Percentiles rank a stretch among this genome's conserved stretches.
Conservation (phyloP, 1,140 invertebrate species). For the Cardiocondyla obscurior region DNA sequence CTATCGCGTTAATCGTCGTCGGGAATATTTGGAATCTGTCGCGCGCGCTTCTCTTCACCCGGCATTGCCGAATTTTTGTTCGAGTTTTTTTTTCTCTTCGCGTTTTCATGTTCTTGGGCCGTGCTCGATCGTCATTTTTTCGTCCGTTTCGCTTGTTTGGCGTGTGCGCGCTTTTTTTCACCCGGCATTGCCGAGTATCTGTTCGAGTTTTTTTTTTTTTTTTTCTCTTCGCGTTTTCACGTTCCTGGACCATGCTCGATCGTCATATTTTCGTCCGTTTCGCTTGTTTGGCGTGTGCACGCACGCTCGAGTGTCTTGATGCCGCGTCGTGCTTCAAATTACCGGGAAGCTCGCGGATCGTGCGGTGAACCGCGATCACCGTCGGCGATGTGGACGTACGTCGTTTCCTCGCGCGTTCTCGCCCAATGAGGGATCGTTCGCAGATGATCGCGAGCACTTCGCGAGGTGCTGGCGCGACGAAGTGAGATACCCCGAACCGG, state of each 20-base stretch:
- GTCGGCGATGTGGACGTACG: constrained; percentile 1
- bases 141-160: too few species aligned
- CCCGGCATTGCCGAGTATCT: constrained; percentile 2
- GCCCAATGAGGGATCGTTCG: constrained; percentile 11
- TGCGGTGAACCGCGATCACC: constrained; percentile 24
- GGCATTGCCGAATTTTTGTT: too few species aligned
- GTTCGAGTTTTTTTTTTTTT: too few species aligned
- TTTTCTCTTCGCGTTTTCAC: neutral
- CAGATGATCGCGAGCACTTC: neutral
- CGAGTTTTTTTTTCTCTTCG: too few species aligned
- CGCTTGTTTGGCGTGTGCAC: neutral
- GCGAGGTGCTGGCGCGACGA: constrained; percentile 15
- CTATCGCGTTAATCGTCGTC: constrained; percentile 72
- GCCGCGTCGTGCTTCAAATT: constrained; percentile 37
- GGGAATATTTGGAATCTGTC: constrained; percentile 6
- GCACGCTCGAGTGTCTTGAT: constrained; percentile 30
- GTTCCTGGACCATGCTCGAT: too few species aligned
- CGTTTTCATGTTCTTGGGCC: too few species aligned
- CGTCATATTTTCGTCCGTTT: neutral
- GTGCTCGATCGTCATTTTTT: too few species aligned
- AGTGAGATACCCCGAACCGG: constrained; percentile 37
- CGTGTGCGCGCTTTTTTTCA: too few species aligned
- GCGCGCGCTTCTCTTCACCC: neutral
- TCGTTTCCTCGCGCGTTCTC: constrained; percentile 24
- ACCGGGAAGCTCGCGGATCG: constrained; percentile 57